Base-by-base conservation (phyloP, 2,113 vertebrate species). In the Capricornis sumatraensis region DNA sequence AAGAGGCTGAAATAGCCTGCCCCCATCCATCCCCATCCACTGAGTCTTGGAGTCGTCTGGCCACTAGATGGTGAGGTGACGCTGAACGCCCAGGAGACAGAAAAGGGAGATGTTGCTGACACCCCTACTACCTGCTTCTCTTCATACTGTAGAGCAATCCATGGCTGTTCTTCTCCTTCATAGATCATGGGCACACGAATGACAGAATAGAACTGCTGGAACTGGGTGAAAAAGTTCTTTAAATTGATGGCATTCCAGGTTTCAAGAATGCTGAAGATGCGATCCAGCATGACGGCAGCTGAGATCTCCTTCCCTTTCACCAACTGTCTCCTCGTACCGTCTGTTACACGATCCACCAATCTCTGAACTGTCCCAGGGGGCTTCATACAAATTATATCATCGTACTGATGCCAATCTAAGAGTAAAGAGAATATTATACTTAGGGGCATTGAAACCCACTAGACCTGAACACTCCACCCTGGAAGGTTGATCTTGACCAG, bases 351-450 rank as follows among this genome's bases (percentile, higher is more conserved):
- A 0, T 15, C 0, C 3, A 0, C 0, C 0, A n/a, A 0, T 0
- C 0, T 67, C 28, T 0, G 15, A 0, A 27, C 0, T 0, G 0
- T 1, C 6, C 98, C 30, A 0, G 98, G 33, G 0, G 98, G 92
- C 67, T 36, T 55, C 0, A 5, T 95, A 28, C 99, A 99, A 17
- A 99, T 98, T 1, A 99, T 99, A 84, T 99, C 99, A 28, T 99
- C 99, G 1, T 99, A 99, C 33, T 99, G 99, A 97, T 99, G 99
- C 99, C 99, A 99, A 45, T 98, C 99, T 99, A n/a, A 28, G 62
- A 50, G 78, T 1, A 16, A 60, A 57, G 52, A 5, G 71, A 76
- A 27, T 11, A 7, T 30, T 7, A 40, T 10, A 30, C n/a, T 64
- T 21, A 40, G 27, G 79, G 7, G 45, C 40, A 55, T 28, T 6